Evolutionary conservation across 2,797 vertebrate genomes (phyloP).

Genomic region (Sebastes melanostomus): DNA sequence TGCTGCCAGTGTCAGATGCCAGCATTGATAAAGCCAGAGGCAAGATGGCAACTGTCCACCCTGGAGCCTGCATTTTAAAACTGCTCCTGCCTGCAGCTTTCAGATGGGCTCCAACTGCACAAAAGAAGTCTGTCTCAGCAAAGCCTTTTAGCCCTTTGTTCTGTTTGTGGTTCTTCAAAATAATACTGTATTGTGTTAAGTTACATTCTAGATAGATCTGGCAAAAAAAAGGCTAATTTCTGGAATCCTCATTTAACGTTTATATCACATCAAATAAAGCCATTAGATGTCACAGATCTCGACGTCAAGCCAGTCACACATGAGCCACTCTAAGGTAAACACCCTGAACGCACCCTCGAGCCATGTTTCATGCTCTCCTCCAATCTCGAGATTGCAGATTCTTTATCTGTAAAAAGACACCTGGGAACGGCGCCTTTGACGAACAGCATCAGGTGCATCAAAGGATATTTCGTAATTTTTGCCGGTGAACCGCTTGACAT

Average conservation of each 20-base stretch:
- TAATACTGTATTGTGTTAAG: background rate
- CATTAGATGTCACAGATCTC: background rate
- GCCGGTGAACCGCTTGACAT: background rate
- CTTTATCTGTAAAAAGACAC: slow-evolving; percentile 56
- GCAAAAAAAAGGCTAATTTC: background rate
- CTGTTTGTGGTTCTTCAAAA: background rate
- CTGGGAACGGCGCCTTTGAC: slow-evolving; percentile 29
- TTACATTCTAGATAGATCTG: background rate
- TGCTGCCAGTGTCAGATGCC: slow-evolving; percentile 69
- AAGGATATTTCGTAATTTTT: background rate
- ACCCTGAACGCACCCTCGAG: slow-evolving; percentile 22
- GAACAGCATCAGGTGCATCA: slow-evolving; percentile 22
- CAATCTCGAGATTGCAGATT: slow-evolving; percentile 52
- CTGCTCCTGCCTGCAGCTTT: slow-evolving; percentile 63
- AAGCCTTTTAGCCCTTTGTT: background rate
- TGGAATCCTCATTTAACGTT: background rate
- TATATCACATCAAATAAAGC: slow-evolving; percentile 3
- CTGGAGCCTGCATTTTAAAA: slow-evolving; percentile 74
- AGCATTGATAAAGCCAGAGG: slow-evolving; percentile 70
- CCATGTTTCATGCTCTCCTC: slow-evolving; percentile 35
- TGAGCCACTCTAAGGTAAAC: slow-evolving; percentile 29
- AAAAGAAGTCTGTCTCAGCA: slow-evolving; percentile 9
- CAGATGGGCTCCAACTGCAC: slow-evolving; percentile 55
- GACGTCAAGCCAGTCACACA: slow-evolving; percentile 15
- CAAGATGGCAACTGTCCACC: slow-evolving; percentile 76